Conservation (phyloP, 2,888 invertebrate genomes). For the Pachycephus smyrnensis region DNA sequence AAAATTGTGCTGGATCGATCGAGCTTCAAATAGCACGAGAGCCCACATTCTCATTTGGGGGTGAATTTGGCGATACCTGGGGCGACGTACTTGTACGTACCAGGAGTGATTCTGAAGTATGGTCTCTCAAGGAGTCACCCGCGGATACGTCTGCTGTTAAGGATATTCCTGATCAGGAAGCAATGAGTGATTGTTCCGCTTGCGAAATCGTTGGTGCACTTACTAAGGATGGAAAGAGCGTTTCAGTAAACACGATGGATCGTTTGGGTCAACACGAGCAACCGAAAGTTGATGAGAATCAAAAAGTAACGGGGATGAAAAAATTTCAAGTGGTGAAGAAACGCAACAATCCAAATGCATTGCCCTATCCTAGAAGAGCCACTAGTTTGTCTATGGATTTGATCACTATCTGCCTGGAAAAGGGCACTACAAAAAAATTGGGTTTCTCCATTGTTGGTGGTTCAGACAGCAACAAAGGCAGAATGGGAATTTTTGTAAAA, state of each 20-base stretch:
- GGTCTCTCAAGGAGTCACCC: constrained; percentile 40
- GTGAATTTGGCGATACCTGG: constrained; percentile 53
- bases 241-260: constrained; percentile 38
- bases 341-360: constrained; percentile 38
- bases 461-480: constrained; percentile 72
- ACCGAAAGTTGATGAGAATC: constrained; percentile 19
- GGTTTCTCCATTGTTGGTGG: constrained; percentile 78
- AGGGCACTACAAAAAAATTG: constrained; percentile 72
- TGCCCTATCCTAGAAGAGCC: constrained; percentile 40
- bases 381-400: constrained; percentile 55
- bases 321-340: constrained; percentile 65
- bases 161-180: neutral
- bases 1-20: constrained; percentile 49
- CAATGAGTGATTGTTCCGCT: constrained; percentile 8
- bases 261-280: constrained; percentile 6
- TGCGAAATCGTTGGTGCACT: constrained; percentile 45
- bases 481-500: constrained; percentile 75
- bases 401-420: constrained; percentile 68
- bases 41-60: constrained; percentile 46
- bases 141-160: neutral
- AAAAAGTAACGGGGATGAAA: constrained; percentile 66
- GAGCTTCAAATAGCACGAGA: constrained; percentile 60
- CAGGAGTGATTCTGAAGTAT: constrained; percentile 51
- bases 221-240: constrained; percentile 48
- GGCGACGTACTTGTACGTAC: constrained; percentile 44